These are phyloP conservation scores for Centropristis striata DNA, from an alignment of 2,113 vertebrate species.

Conservation along the genomic window DNA sequence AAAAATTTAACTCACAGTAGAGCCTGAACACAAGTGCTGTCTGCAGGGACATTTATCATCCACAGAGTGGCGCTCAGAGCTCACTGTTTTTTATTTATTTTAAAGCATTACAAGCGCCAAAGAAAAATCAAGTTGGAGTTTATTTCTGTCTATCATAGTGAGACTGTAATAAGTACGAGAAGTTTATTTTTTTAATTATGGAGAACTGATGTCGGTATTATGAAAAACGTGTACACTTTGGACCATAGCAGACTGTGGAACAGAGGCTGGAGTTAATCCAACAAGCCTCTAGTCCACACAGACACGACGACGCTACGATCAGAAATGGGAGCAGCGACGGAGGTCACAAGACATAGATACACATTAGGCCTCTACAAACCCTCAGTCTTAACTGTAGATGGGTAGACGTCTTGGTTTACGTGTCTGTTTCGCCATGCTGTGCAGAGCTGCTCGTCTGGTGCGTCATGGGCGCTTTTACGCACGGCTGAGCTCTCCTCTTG, in stretches of 20 bases:
- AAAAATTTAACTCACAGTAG: constrained; percentile 1
- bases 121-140: not conserved
- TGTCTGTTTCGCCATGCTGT: not conserved
- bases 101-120: not conserved
- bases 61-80: constrained; percentile 82
- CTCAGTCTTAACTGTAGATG: not conserved
- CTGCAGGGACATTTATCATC: constrained; percentile 51
- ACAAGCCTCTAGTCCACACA: not conserved
- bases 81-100: constrained; percentile 22
- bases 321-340: not conserved
- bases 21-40: constrained; percentile 9
- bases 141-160: not conserved
- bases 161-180: not conserved
- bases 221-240: not conserved
- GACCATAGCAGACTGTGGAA: not conserved
- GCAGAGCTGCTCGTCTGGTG: not conserved
- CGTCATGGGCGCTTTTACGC: constrained; percentile 34
- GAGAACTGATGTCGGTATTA: not conserved
- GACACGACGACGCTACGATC: not conserved
- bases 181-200: not conserved
- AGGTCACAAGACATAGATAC: not conserved
- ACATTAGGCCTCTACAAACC: not conserved
- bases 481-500: not conserved
- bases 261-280: not conserved
- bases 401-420: not conserved